phyloP scores from a whole-genome alignment of 2,888 invertebrate genomes.

The Athripsodes cinereus region DNA sequence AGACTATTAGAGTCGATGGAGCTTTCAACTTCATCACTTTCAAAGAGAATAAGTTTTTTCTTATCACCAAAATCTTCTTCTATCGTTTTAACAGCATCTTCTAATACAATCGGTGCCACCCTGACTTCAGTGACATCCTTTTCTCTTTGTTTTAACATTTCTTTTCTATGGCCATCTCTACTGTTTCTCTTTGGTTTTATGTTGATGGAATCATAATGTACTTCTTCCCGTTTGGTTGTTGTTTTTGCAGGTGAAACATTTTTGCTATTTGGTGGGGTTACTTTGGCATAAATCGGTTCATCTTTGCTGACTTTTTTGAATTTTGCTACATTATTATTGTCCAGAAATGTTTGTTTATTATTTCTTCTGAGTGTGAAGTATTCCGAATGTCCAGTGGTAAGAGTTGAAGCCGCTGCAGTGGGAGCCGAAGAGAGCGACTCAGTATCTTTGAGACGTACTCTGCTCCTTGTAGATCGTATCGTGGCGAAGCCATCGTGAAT shows the following conservation, averaged over 20 bases:
- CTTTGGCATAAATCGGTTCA: constrained; percentile 48
- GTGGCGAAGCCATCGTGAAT: constrained; percentile 85
- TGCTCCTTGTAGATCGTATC: constrained; percentile 59
- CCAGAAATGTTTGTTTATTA: constrained; percentile 42
- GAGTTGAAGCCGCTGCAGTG: constrained; percentile 11
- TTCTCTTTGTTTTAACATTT: constrained; percentile 19
- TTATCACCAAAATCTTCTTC: constrained; percentile 15
- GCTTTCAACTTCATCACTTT: constrained; percentile 5
- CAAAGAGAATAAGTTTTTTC: background rate
- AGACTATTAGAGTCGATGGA: constrained; percentile 3
- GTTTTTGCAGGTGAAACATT: constrained; percentile 41
- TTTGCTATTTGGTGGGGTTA: constrained; percentile 41
- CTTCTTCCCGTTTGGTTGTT: constrained; percentile 38
- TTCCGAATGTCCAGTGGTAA: constrained; percentile 44
- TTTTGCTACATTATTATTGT: constrained; percentile 33
- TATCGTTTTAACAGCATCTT: background rate
- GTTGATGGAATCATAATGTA: constrained; percentile 47
- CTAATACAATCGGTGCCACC: constrained; percentile 19
- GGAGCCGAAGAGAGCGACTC: constrained; percentile 44
- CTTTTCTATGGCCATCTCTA: constrained; percentile 20
- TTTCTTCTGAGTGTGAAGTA: constrained; percentile 48
- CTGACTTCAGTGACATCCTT: constrained; percentile 24
- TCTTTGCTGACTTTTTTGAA: constrained; percentile 33
- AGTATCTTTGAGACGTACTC: constrained; percentile 46
- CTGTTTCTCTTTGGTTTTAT: constrained; percentile 41